Percentiles rank a stretch among this genome's conserved stretches.
These are phyloP conservation scores for Teinopalpus imperialis DNA, from an alignment of 2,888 invertebrate genomes.

Conservation along the genomic window DNA sequence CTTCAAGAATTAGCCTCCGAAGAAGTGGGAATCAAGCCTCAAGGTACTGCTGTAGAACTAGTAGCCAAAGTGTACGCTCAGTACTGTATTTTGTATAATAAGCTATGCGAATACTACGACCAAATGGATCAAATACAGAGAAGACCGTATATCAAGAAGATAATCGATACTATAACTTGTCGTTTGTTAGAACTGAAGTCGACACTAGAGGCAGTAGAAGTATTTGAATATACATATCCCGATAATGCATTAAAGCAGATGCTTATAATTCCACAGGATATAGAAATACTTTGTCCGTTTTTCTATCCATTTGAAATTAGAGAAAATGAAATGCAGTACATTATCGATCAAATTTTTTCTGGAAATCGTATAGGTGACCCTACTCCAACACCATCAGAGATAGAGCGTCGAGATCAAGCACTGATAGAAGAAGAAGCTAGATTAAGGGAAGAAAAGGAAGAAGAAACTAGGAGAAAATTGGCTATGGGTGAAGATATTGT, in stretches of 20 bases:
- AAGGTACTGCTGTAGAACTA: constrained; percentile 70
- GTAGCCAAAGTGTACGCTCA: constrained; percentile 75
- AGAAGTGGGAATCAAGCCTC: constrained; percentile 63
- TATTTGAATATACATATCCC: constrained; percentile 85
- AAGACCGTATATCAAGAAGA: constrained; percentile 74
- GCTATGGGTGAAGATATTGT: constrained; percentile 54
- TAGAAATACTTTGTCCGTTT: constrained; percentile 84
- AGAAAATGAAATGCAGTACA: constrained; percentile 67
- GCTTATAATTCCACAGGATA: constrained; percentile 85
- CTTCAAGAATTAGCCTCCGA: constrained; percentile 55
- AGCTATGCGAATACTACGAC: constrained; percentile 82
- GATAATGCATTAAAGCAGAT: constrained; percentile 87
- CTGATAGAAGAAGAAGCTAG: constrained; percentile 49
- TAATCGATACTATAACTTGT: constrained; percentile 82
- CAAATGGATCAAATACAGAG: constrained; percentile 84
- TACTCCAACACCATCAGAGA: constrained; percentile 57
- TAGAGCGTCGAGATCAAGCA: constrained; percentile 51
- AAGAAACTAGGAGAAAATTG: constrained; percentile 48
- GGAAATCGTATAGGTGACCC: constrained; percentile 68
- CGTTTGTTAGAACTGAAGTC: constrained; percentile 82
- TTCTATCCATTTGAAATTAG: constrained; percentile 83
- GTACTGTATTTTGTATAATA: constrained; percentile 79
- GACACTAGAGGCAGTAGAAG: constrained; percentile 79
- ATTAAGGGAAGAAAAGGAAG: constrained; percentile 50
- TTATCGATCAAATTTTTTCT: constrained; percentile 65